Evolutionary conservation across 2,797 vertebrate genomes (phyloP), one percentile per base, ranked within the genome.

Genomic region (Apogon talboti): DNA sequence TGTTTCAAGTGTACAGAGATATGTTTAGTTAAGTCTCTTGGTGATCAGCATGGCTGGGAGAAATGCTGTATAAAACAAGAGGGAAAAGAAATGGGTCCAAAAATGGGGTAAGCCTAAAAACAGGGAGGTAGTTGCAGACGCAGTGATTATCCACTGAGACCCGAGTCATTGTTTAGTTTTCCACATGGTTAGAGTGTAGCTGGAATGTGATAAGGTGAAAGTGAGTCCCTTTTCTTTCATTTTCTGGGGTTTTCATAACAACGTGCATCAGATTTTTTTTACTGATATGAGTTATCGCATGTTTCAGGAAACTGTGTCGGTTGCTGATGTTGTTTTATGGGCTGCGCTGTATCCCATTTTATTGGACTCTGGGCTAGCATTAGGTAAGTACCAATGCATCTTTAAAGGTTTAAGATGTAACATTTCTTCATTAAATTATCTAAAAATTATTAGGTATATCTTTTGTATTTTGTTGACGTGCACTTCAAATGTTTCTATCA

Each of bases 241-340:
- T 54, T 7, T 19, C 14, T 0, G 2, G 9, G 8, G 15, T 1
- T 74, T 62, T 1, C 1, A 52, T 28, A 50, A 66, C 28, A 19
- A 18, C 30, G 62, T 11, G 19, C 2, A 19, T 16, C 16, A 30
- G 11, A 2, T 3, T 45, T 57, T n/a, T 49, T 47, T 42, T 1
- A 28, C 30, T 58, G 15, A 1, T 0, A 30, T 49, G 28, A 44
- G 30, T 33, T 33, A 33, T 3, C 7, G 52, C 81, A 13, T 74
- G 43, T 89, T 86, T 77, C 47, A 98, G 96, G 95, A 96, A 40
- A 74, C 72, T 0, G 57, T 93, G 55, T 93, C 95, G 8, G 84
- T 96, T 41, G 96, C 94, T 24, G 97, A 98, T 65, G 80, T 96
- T 68, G 95, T 96, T 62, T 86, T 98, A 60, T 98, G 95, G 95